Conservation (phyloP, 1,140 invertebrate species). For the Caenorhabditis brenneri region DNA sequence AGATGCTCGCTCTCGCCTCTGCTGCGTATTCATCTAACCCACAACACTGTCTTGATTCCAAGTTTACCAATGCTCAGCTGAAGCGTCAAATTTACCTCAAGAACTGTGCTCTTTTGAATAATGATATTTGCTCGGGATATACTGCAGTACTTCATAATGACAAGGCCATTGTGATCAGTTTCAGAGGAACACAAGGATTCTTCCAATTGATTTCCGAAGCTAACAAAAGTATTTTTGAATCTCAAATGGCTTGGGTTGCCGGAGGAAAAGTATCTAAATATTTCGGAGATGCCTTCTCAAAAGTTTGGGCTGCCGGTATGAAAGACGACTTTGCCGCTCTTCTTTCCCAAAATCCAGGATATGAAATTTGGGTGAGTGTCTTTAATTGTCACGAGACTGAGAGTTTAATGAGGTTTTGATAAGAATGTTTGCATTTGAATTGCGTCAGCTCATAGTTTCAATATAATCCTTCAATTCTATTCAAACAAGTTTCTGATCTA, state of each 20-base stretch:
- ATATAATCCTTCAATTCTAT: too few species aligned
- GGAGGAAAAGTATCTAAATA: slow-evolving; percentile 61
- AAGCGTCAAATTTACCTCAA: slow-evolving; percentile 43
- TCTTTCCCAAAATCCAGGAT: slow-evolving; percentile 54
- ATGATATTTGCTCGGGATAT: slow-evolving; percentile 60
- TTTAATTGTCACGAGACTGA: not conserved
- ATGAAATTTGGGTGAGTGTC: slow-evolving; percentile 59
- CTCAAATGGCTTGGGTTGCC: slow-evolving; percentile 42
- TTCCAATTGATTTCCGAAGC: slow-evolving; percentile 59
- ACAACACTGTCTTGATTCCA: slow-evolving; percentile 49
- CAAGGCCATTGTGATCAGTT: slow-evolving; percentile 58
- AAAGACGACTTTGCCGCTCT: slow-evolving; percentile 55
- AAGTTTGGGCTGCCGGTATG: slow-evolving; percentile 57
- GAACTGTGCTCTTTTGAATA: slow-evolving; percentile 56
- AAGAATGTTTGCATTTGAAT: not conserved
- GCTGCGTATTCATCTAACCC: slow-evolving; percentile 60
- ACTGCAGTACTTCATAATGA: slow-evolving; percentile 57
- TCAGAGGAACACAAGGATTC: slow-evolving; percentile 61
- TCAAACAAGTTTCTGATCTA: too few species aligned
- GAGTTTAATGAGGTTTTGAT: not conserved
- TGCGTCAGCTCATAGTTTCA: not conserved
- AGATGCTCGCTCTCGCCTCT: slow-evolving; percentile 59
- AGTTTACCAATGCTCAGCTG: slow-evolving; percentile 61
- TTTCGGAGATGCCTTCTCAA: slow-evolving; percentile 58
- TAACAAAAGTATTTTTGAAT: slow-evolving; percentile 55